Evolutionary conservation across 2,797 vertebrate species (phyloP).

Genomic region (Sebastes aleutianus): DNA sequence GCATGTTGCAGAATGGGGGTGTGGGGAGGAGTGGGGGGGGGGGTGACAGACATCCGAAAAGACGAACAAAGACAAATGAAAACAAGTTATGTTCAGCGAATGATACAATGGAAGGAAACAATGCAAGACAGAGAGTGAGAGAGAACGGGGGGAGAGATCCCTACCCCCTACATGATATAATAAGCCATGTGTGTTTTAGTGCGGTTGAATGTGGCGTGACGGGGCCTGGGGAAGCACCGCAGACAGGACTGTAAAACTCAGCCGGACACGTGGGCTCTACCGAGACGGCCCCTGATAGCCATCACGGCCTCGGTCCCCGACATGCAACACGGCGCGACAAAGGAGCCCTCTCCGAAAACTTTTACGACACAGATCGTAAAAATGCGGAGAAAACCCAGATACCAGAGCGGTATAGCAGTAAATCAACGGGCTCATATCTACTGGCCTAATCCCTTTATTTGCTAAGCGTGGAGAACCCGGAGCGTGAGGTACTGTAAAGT

Average conservation of each 20-base stretch:
- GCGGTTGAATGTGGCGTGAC: conserved; percentile 56
- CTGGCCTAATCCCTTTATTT: conserved; percentile 9
- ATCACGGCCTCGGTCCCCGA: conserved; percentile 14
- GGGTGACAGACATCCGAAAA: background rate
- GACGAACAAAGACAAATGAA: background rate
- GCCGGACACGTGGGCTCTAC: conserved; percentile 31
- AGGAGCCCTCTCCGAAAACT: conserved; percentile 37
- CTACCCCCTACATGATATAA: conserved; percentile 14
- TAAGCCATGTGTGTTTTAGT: conserved; percentile 57
- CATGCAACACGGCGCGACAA: conserved; percentile 13
- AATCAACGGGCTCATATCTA: conserved; percentile 32
- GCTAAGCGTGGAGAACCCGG: background rate
- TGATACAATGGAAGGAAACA: conserved; percentile 1
- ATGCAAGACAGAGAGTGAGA: background rate
- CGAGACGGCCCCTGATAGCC: conserved; percentile 42
- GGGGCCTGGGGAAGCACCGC: conserved; percentile 56
- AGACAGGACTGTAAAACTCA: conserved; percentile 63
- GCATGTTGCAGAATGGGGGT: background rate
- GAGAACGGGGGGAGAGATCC: background rate
- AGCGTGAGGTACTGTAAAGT: conserved; percentile 38
- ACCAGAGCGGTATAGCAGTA: conserved; percentile 26
- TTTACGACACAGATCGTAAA: conserved; percentile 60
- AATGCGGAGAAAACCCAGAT: conserved; percentile 28
- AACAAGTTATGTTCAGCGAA: background rate
- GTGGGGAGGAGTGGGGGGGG: background rate